These are phyloP conservation scores for Digitonthophagus gazella DNA, from an alignment of 2,888 invertebrate species.

Conservation along the genomic window DNA sequence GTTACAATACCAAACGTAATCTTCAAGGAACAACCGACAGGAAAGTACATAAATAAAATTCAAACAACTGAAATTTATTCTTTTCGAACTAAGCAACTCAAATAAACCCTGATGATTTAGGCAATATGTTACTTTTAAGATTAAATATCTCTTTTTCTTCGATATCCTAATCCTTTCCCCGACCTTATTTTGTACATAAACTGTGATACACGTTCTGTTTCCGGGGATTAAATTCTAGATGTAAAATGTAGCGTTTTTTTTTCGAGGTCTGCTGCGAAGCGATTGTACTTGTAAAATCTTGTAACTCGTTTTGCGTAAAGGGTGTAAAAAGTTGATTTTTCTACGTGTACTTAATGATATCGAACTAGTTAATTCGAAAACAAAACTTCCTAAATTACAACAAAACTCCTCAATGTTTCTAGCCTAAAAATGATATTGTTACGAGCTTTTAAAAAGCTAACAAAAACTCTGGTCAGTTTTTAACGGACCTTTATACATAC, in stretches of 20 bases:
- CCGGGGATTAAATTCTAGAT: background rate
- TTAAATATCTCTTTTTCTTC: too few species aligned
- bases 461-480: constrained; percentile 4
- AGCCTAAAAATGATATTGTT: constrained; percentile 16
- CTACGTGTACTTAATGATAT: constrained; percentile 32
- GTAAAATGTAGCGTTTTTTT: background rate
- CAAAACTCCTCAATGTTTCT: constrained; percentile 21
- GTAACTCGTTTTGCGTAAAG: constrained; percentile 29
- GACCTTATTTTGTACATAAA: background rate
- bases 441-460: constrained; percentile 4
- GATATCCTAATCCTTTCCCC: too few species aligned
- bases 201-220: constrained; percentile 1
- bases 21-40: constrained; percentile 21
- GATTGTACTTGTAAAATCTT: background rate
- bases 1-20: constrained; percentile 97
- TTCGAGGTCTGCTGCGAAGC: constrained; percentile 1
- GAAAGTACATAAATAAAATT: constrained; percentile 13
- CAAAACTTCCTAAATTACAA: constrained; percentile 27
- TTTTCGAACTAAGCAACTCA: background rate
- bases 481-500: constrained; percentile 21
- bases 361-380: constrained; percentile 21
- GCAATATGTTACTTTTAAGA: too few species aligned
- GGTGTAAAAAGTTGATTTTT: constrained; percentile 36
- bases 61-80: background rate
- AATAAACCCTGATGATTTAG: too few species aligned